Evolutionary conservation across 2,888 invertebrate species (phyloP).

Genomic region (Aricia artaxerxes): DNA sequence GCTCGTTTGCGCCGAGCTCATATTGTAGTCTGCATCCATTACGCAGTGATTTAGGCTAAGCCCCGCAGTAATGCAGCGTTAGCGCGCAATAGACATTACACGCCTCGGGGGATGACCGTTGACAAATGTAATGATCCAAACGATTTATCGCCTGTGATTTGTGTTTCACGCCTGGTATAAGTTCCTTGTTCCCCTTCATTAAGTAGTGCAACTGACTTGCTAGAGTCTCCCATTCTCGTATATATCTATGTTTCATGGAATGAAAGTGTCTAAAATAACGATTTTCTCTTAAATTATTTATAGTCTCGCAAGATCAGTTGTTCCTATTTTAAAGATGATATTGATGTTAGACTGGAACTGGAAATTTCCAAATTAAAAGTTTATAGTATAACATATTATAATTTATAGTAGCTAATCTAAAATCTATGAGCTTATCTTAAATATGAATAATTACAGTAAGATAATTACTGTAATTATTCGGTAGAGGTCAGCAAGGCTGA

Average conservation of each 20-base stretch:
- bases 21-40: background rate
- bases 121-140: constrained; percentile 14
- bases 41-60: constrained; percentile 14
- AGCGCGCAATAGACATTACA: constrained; percentile 18
- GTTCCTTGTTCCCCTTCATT: background rate
- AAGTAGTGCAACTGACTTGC: background rate
- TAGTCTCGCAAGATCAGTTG: too few species aligned
- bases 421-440: background rate
- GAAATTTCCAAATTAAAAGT: too few species aligned
- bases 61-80: constrained; percentile 8
- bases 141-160: constrained; percentile 2
- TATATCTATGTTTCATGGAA: too few species aligned
- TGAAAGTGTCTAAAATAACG: too few species aligned
- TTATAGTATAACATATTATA: too few species aligned
- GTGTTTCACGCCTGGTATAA: background rate
- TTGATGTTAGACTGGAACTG: too few species aligned
- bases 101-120: constrained; percentile 4
- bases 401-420: too few species aligned
- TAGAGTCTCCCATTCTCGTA: background rate
- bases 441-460: too few species aligned
- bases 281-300: too few species aligned
- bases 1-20: background rate
- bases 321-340: too few species aligned
- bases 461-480: background rate
- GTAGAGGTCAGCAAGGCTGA: background rate